These are phyloP conservation scores for Eurytoma adleriae DNA, from an alignment of 2,888 invertebrate genomes.

Conservation along the genomic window DNA sequence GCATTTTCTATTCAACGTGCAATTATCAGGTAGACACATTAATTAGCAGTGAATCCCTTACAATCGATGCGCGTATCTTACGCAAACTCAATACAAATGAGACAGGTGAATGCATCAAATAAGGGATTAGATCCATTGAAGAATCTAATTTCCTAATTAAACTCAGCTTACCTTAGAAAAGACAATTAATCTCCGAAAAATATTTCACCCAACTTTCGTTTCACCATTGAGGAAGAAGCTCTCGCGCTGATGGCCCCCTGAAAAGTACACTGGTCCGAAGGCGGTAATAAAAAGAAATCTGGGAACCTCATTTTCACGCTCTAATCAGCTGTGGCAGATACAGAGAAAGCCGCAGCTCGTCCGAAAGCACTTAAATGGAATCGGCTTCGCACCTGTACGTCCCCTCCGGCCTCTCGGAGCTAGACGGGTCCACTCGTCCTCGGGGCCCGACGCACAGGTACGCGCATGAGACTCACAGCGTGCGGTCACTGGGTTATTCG, in stretches of 20 bases:
- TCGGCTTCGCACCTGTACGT: conserved; percentile 35
- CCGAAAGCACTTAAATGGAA: conserved; percentile 23
- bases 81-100: too few species aligned
- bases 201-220: not conserved
- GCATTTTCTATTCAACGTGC: too few species aligned
- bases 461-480: not conserved
- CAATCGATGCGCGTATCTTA: too few species aligned
- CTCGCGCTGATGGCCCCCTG: not conserved
- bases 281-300: not conserved
- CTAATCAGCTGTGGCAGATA: conserved; percentile 18
- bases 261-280: not conserved
- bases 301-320: conserved; percentile 29
- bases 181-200: not conserved
- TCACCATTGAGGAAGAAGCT: not conserved
- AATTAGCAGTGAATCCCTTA: too few species aligned
- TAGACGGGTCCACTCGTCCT: not conserved
- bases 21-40: too few species aligned
- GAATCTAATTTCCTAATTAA: not conserved
- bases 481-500: conserved; percentile 52
- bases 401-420: not conserved
- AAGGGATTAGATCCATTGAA: too few species aligned
- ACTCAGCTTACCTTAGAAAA: not conserved
- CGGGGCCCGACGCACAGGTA: too few species aligned
- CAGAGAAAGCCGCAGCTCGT: not conserved
- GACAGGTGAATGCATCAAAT: too few species aligned